These are phyloP conservation scores for Lophius americanus DNA, from an alignment of 2,797 vertebrate genomes.

Conservation along the genomic window DNA sequence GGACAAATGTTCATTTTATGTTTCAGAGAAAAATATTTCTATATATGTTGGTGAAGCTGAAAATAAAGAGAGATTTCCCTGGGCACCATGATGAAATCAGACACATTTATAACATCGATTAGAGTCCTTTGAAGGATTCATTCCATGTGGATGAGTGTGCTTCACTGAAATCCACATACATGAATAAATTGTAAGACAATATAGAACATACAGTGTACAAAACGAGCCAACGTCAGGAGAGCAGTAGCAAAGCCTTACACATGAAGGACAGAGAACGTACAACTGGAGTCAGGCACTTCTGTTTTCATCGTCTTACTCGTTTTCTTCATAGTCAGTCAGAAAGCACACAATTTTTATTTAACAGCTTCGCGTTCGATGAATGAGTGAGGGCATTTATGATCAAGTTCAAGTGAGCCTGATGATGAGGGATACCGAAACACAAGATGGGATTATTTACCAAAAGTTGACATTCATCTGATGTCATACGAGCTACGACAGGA, in stretches of 20 bases:
- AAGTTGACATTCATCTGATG: no score
- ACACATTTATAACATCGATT: conserved; percentile 57
- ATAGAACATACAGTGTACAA: conserved; percentile 68
- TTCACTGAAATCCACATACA: conserved; percentile 60
- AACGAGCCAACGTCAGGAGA: conserved; percentile 37
- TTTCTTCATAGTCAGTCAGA: conserved; percentile 45
- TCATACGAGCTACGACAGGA: no score
- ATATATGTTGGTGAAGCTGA: background rate
- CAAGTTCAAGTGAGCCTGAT: conserved; percentile 31
- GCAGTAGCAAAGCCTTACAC: conserved; percentile 40
- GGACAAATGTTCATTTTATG: no score
- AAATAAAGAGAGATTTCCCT: conserved; percentile 34
- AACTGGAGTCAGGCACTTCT: conserved; percentile 80
- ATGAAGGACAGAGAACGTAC: conserved; percentile 54
- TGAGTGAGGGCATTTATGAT: conserved; percentile 36
- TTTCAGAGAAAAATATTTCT: conserved; percentile 2
- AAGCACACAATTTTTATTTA: conserved; percentile 25
- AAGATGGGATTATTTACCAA: conserved; percentile 7
- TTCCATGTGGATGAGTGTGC: conserved; percentile 55
- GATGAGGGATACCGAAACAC: conserved; percentile 22
- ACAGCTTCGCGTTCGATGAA: conserved; percentile 28
- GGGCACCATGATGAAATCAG: conserved; percentile 45
- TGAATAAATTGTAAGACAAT: conserved; percentile 61
- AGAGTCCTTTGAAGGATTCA: conserved; percentile 44
- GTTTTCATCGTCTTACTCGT: conserved; percentile 44